Evolutionary conservation across 2,113 vertebrate genomes (phyloP), one percentile per base, ranked within the genome.

Genomic region (Lepus timidus): DNA sequence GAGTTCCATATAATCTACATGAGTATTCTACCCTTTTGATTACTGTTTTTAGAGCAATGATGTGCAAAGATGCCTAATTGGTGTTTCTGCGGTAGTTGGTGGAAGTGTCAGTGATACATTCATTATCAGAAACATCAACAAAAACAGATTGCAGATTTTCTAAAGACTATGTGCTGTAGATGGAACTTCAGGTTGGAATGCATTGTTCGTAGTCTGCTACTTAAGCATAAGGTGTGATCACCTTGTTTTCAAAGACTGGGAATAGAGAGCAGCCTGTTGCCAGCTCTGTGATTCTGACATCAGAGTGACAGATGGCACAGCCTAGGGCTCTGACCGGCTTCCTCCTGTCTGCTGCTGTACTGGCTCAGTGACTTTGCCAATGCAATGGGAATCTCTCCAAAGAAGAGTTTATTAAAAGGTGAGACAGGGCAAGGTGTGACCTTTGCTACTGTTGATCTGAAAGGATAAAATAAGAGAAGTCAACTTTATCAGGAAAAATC

Each of bases 321-420:
- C 20, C 55, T 39, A 6, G 62, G 67, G 31, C n/a, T 81, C 29
- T 3, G 6, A 31, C 33, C 64, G 1, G n/a, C 73, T 74, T 79
- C 85, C 73, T 90, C 78, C 52, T 27, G 85, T 71, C 88, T 81
- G 29, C 31, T 80, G 49, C 55, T 68, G 88, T 82, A 74, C 78
- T 89, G 78, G 70, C 20, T 39, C 0, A 36, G 62, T 52, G 36
- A 36, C 62, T 81, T 74, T 90, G 81, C 85, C 82, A 82, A 13
- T 55, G 27, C 14, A 70, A 76, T 0, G 31, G 94, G 88, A 95
- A 76, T 29, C 22, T 62, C 39, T 79, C 85, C 78, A 93, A 90
- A 68, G 61, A 82, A 75, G 82, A 61, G 64, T 78, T 80, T 71
- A 11, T 27, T 14, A 31, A 14, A 31, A 51, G 25, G 10, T 61